phyloP scores from a whole-genome alignment of 2,797 vertebrate species.

The Ispidina lecontei region DNA sequence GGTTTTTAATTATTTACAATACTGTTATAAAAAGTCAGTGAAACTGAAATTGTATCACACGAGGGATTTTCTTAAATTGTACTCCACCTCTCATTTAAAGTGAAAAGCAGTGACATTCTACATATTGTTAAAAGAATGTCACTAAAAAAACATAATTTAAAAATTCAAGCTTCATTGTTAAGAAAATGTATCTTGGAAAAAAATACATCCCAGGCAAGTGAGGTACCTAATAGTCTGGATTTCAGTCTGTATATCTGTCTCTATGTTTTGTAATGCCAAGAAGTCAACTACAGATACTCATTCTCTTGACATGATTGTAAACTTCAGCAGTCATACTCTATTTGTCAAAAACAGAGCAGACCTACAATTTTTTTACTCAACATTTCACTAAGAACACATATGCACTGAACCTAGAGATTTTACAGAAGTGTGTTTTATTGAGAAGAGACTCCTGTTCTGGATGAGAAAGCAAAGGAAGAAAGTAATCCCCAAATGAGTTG shows the following conservation, averaged over 20 bases:
- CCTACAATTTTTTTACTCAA: background rate
- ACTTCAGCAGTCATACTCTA: background rate
- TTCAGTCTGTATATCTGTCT: background rate
- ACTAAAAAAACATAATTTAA: background rate
- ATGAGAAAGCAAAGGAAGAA: background rate
- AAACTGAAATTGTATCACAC: conserved; percentile 10
- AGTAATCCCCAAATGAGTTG: background rate
- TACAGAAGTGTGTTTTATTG: background rate
- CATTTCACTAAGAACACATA: background rate
- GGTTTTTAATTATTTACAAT: conserved; percentile 45
- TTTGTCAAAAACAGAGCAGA: conserved; percentile 16
- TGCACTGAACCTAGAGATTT: background rate
- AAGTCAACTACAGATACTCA: background rate
- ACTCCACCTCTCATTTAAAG: conserved; percentile 31
- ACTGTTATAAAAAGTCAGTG: background rate
- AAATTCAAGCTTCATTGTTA: background rate
- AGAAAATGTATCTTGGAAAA: conserved; percentile 23
- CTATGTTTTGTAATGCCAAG: background rate
- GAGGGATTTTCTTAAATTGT: conserved; percentile 9
- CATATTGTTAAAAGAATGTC: background rate
- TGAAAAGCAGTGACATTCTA: background rate
- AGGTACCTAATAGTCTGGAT: background rate
- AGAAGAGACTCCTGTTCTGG: background rate
- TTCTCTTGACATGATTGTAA: background rate
- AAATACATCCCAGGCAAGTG: background rate